Evolutionary conservation across 2,113 vertebrate genomes (phyloP).

Genomic region (Cervus canadensis): DNA sequence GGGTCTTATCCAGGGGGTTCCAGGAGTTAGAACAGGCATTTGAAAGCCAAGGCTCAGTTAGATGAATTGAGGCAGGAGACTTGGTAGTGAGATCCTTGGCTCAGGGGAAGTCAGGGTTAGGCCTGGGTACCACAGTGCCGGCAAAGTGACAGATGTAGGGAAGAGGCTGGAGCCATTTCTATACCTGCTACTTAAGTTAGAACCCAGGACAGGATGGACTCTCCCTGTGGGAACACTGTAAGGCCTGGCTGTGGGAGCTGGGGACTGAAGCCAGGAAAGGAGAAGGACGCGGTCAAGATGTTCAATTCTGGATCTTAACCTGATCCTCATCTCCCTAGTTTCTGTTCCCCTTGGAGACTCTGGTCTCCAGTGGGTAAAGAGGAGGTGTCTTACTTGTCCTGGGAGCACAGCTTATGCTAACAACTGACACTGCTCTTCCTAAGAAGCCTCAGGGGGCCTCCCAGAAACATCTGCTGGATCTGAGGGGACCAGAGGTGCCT

Average conservation of each 20-base stretch:
- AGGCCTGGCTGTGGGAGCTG: neutral
- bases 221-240: neutral
- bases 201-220: neutral
- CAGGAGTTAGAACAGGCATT: neutral
- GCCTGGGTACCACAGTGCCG: neutral
- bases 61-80: neutral
- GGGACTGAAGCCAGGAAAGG: neutral
- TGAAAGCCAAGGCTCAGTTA: neutral
- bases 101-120: neutral
- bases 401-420: neutral
- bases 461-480: conserved; percentile 22
- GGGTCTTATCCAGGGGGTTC: neutral
- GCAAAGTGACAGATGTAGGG: neutral
- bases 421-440: neutral
- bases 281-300: neutral
- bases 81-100: neutral
- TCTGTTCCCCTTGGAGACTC: neutral
- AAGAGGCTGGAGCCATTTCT: neutral
- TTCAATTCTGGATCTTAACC: neutral
- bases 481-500: neutral
- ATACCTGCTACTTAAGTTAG: neutral
- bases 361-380: neutral
- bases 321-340: neutral
- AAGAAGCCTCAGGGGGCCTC: neutral
- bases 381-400: neutral